Evolutionary conservation across 1,140 invertebrate species (phyloP), one percentile per base, ranked within the genome.

Genomic region (Tetragnatha versicolor): DNA sequence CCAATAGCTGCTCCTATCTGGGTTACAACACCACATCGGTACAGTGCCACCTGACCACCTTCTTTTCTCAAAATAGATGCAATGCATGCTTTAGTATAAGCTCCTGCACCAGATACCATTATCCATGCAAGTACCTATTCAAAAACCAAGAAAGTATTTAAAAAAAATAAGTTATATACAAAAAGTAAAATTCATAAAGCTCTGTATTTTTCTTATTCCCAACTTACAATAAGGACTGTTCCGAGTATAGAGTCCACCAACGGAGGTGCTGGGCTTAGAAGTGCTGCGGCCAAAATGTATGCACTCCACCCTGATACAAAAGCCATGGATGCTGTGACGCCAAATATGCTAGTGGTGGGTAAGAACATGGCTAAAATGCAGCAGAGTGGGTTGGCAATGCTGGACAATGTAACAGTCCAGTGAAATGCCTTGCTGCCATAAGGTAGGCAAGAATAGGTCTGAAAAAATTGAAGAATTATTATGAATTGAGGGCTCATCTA

Each of bases 361-460:
- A 93, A 82, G 84, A 94, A 90, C 83, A 94, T 92, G 60, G 92
- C 92, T 35, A 93, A 82, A 81, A 94, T 91, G 86, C 94, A 95
- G 31, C 93, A 93, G 20, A 91, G 83, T 7, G 95, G 94, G 85
- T 93, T 94, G 37, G 94, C 92, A 86, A 96, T 93, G 20, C 90
- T 91, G 17, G 91, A 89, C 31, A 97, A 85, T 4, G 92, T 92
- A 17, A 93, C 91, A 9, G 93, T 89, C 82, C 95, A 88, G 85
- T 96, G 94, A 86, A 95, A 97, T 0, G 92, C 90, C 12, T 88
- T 83, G 81, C 90, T 91, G 3, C 95, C 94, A 84, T 97, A 98
- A 0, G 95, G 94, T 70, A 95, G 86, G 85, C 92, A 93, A 0
- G 95, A 94, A 84, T 92, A 98, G 0, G 94, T 92, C 84, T 96